Evolutionary conservation across 2,888 invertebrate genomes (phyloP), one percentile per base, ranked within the genome.

Genomic region (Dione juno): DNA sequence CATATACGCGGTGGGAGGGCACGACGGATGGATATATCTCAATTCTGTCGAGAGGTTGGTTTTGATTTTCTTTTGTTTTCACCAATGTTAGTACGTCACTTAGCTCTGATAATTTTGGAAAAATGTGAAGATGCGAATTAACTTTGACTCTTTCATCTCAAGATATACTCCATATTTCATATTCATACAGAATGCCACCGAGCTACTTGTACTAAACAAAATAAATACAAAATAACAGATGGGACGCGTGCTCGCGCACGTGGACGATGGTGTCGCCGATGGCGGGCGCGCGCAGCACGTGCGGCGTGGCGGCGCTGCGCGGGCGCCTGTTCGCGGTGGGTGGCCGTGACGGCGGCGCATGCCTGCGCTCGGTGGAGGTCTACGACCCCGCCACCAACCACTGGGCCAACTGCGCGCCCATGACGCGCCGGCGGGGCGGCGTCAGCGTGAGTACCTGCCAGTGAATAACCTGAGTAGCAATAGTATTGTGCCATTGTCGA

Each of bases 21-120:
- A 98, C 84, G 98, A 99, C 87, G 98, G 98, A 19, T 98, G 98
- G 98, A 98, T 98, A 81, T 98, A 98, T 85, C 94, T 98, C 57
- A 98, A 97, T 86, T 97, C 98, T 0, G 98, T 98, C 0, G 99
- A 99, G 91, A 81, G 92, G 92, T 90, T 94, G 96, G 87, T 21
- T 3, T 53, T 1, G 45, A 48, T 13, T 35, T 52, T 8, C 0
- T 54, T 54, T 48, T 48, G 9, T n/a, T n/a, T n/a, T n/a, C n/a
- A n/a, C n/a, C n/a, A n/a, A n/a, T n/a, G n/a, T n/a, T n/a, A n/a
- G n/a, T n/a, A n/a, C n/a, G n/a, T n/a, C n/a, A n/a, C n/a, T n/a
- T n/a, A n/a, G n/a, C n/a, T n/a, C n/a, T n/a, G n/a, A n/a, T n/a
- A n/a, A n/a, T n/a, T n/a, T n/a, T n/a, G n/a, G n/a, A n/a, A n/a